Evolutionary conservation across 2,113 vertebrate species (phyloP), one percentile per base, ranked within the genome.

Genomic region (Origma solitaria): DNA sequence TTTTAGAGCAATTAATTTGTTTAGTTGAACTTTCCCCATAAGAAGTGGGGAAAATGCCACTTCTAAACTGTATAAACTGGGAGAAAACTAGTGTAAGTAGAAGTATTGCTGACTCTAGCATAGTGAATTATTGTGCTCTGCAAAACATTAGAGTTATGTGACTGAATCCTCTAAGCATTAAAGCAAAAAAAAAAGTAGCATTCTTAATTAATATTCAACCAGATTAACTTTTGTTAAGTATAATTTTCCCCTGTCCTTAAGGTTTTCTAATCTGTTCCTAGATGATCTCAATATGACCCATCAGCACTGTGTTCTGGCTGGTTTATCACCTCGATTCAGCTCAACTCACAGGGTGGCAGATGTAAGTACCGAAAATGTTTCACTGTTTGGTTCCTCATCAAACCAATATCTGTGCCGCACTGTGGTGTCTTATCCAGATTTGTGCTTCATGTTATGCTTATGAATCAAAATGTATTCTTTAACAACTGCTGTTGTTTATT

Each of bases 291-390:
- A 99, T 96, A 98, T 97, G 93, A 99, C 99, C 47, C 99, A 99
- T 96, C 99, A 99, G 87, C 99, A 99, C 95, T 99, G 99, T 92
- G 99, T 99, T 77, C 97, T 99, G 72, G 99, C 99, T 79, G 99
- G 99, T 73, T 98, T 98, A n/a, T 95, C 97, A 5, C 98, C 99
- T 88, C 98, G 99, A 24, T 99, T 99, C 97, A 99, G 99, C 97
- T 99, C 99, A 24, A 99, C 99, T 22, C 99, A 99, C 97, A 98
- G 99, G 97, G 99, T 99, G 78, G 99, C 98, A 53, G 99, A 99
- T 98, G 99, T 99, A 97, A 98, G 98, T 96, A 94, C 62, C 84
- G 88, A 88, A 94, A 90, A 11, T 17, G 8, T 50, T 79, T 83
- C 56, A 16, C 17, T 77, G 1, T 44, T 56, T 71, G 30, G 24